Base-by-base conservation (phyloP, 1,140 invertebrate species). In the Leptopilina clavipes region DNA sequence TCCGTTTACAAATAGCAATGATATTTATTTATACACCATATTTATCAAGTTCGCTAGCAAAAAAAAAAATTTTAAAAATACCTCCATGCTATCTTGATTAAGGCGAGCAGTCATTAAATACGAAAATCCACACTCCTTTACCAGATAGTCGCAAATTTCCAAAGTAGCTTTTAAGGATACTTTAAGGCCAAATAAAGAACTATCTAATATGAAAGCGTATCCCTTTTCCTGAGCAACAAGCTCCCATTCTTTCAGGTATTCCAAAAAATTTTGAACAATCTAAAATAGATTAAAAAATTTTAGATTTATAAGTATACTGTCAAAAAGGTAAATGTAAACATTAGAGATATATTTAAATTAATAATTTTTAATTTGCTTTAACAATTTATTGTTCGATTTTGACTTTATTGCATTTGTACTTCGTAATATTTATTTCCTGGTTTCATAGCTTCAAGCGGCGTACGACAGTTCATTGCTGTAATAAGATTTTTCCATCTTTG, bases 401-500 rank as follows among this genome's bases (percentile, higher is more conserved):
- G n/a, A n/a, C n/a, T n/a, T n/a, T n/a, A n/a, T n/a, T n/a, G n/a
- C n/a, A n/a, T n/a, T n/a, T n/a, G n/a, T 1, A 44, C 43, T 9
- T 44, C 1, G 43, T 44, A 44, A 14, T 9, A 44, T 14, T 44
- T 9, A 44, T 44, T 44, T 1, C 43, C 43, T 11, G 43, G 43
- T 11, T 9, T 14, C 43, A 44, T 44, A 1, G 56, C 56, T 37
- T 79, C 37, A 3, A 43, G 40, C 44, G 74, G 72, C 48, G 71
- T 76, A 22, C 74, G 74, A 73, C 59, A 72, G 45, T 79, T 74
- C 78, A 79, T 79, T 3, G 74, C 78, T 22, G 74, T 74, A 8
- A 79, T 79, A 12, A 79, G 56, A 12, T 59, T 43, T 19, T 79
- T 74, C 11, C 76, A 25, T 72, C 45, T 80, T 70, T 44, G 17